Evolutionary conservation across 2,797 vertebrate species (phyloP), one percentile per base, ranked within the genome.

Genomic region (Cossypha polioptera): DNA sequence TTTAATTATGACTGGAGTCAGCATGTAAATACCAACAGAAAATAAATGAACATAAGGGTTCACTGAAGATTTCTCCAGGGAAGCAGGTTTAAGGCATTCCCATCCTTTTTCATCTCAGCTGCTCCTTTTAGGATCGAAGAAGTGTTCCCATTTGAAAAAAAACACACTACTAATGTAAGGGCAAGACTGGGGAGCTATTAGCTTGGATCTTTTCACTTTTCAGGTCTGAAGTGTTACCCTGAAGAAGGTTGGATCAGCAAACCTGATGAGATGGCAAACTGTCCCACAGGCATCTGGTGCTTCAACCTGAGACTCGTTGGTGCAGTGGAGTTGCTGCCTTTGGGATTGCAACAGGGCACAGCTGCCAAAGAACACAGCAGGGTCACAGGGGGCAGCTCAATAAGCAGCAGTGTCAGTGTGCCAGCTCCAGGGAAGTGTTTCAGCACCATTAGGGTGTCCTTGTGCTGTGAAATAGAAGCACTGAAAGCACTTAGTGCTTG

Each of bases 1-100:
- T 88, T 91, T 91, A 95, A 94, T 95, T 95, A 95, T 90, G 82
- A 88, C 66, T 90, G 45, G 28, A 88, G 65, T 94, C 75, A 88
- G 72, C 13, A 4, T 55, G 75, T 83, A 92, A 95, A 95, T 75
- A 96, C 79, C 58, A 91, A 92, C 25, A 78, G 66, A 95, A 92
- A 92, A 95, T 75, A 90, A 92, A 86, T 86, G 58, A 95, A 74
- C 73, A 47, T 90, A 88, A 92, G 80, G 58, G 66, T 86, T 94
- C 92, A 86, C 79, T 92, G 93, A 86, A 79, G 63, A 96, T 92
- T 91, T 92, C 86, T 93, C 74, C 45, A 47, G 84, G 72, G 93
- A 94, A 86, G 69, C 38, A 74, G 31, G 58, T 94, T 96, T 90
- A 94, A 90, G 87, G 80, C 54, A 40, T n/a, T 35, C 36, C 69